Percentiles rank a stretch among this genome's conserved stretches.
These are phyloP conservation scores for Adrianichthys oophorus DNA, from an alignment of 2,797 vertebrate species.

Conservation along the genomic window DNA sequence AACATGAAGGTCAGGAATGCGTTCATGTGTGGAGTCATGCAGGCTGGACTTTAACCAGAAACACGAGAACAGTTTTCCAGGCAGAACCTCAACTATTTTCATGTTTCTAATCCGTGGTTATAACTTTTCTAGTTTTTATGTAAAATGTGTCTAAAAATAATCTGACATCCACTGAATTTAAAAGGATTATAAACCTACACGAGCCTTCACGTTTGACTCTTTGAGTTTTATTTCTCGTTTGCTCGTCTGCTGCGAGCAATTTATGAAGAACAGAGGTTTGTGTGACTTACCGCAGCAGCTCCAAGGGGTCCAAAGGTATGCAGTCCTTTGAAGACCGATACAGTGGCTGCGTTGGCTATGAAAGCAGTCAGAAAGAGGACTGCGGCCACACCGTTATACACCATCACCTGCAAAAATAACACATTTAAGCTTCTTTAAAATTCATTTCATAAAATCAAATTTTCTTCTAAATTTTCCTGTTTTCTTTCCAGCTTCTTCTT, in stretches of 20 bases:
- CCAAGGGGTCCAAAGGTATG: conserved; percentile 70
- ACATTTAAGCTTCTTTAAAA: no score
- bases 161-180: no score
- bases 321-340: background rate
- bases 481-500: no score
- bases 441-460: no score
- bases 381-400: conserved; percentile 72
- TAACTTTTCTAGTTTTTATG: no score
- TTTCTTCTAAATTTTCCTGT: no score
- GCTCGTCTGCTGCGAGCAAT: no score
- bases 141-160: no score
- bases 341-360: conserved; percentile 71
- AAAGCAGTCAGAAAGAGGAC: conserved; percentile 87
- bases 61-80: background rate
- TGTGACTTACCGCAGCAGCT: conserved; percentile 82
- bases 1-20: background rate
- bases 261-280: no score
- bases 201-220: no score
- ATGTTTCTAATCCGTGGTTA: background rate
- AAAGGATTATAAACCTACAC: no score
- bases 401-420: conserved; percentile 61
- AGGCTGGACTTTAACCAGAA: conserved; percentile 27
- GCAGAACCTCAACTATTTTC: background rate
- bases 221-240: no score
- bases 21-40: conserved; percentile 9